phyloP scores from a whole-genome alignment of 2,797 vertebrate genomes.

The Heteromormyrus szaboi region DNA sequence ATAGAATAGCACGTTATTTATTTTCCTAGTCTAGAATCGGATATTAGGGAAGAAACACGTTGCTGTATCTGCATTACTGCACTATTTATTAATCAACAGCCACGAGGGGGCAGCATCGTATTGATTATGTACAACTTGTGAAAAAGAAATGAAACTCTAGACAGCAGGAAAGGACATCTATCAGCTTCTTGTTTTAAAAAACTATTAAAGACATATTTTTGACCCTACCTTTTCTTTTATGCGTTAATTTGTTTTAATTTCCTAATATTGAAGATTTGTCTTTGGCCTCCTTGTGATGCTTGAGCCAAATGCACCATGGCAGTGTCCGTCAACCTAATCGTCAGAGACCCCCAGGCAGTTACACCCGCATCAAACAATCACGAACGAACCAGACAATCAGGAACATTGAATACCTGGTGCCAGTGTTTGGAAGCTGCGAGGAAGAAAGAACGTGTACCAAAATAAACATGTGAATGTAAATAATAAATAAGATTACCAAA shows the following conservation, averaged over 20 bases:
- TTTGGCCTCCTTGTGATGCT: background rate
- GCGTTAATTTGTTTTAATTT: background rate
- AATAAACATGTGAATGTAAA: too few species aligned
- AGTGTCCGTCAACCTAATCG: too few species aligned
- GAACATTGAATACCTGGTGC: background rate
- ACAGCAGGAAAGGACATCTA: background rate
- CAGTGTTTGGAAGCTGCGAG: background rate
- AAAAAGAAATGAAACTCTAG: background rate
- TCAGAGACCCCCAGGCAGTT: background rate
- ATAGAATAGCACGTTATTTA: background rate
- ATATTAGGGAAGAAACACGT: background rate
- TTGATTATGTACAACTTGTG: background rate
- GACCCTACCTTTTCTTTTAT: background rate
- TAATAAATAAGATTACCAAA: too few species aligned
- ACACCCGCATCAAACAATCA: background rate
- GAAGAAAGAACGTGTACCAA: background rate
- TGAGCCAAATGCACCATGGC: background rate
- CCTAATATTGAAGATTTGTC: background rate
- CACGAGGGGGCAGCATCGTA: background rate
- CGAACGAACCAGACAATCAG: background rate
- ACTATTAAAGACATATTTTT: background rate
- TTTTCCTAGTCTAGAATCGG: background rate
- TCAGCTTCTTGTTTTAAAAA: background rate
- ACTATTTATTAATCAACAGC: background rate
- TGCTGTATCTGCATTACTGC: background rate